Conservation (phyloP, 1,140 invertebrate species). For the Polypedilum vanderplanki region DNA sequence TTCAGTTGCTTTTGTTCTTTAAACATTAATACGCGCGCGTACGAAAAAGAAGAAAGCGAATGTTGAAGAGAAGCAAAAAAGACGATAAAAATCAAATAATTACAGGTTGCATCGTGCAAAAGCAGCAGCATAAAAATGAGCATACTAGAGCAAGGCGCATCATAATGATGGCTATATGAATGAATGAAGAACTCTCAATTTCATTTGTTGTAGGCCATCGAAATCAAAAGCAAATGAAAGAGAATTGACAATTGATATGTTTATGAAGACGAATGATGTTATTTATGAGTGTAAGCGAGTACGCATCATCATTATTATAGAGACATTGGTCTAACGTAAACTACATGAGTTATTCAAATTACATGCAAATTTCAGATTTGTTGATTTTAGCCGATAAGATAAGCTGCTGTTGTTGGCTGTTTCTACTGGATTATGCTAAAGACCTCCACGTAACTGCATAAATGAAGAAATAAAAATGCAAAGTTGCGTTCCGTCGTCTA, state of each 20-base stretch:
- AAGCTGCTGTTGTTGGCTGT: background rate
- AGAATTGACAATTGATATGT: conserved; percentile 25
- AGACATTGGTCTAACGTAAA: background rate
- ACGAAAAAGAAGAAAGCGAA: background rate
- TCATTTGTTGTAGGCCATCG: background rate
- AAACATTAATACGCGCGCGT: conserved; percentile 27
- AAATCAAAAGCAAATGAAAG: background rate
- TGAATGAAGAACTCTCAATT: background rate
- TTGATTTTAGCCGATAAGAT: background rate
- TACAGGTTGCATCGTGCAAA: conserved; percentile 1
- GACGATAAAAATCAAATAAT: conserved; percentile 28
- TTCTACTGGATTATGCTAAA: background rate
- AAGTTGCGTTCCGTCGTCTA: background rate
- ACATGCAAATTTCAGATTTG: conserved; percentile 3
- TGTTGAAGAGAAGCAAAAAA: background rate
- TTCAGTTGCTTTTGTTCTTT: background rate
- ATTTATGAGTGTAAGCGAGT: background rate
- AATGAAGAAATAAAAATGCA: background rate
- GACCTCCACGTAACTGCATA: background rate
- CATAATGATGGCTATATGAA: no score
- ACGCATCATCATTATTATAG: background rate
- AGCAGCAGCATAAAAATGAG: background rate
- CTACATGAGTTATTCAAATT: background rate
- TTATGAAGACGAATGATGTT: conserved; percentile 27
- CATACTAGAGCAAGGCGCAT: no score